Evolutionary conservation across 2,888 invertebrate genomes (phyloP), one percentile per base, ranked within the genome.

Genomic region (Pachycephus smyrnensis): DNA sequence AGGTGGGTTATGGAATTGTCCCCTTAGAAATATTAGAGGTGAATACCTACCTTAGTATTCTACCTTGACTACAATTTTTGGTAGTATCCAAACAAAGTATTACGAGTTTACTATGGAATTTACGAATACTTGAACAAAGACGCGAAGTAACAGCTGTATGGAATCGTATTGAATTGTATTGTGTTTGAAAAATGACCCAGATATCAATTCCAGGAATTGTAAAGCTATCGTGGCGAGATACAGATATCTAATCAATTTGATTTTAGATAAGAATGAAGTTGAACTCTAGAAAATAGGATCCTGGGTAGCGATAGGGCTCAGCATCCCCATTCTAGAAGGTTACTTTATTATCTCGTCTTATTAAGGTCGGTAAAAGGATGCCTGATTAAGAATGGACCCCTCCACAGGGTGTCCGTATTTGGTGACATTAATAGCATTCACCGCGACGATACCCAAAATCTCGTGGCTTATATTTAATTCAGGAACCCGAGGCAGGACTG

Each of bases 391-490:
- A 86, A 89, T 89, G 89, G 88, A 89, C 89, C 89, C 89, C 85
- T 82, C 84, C 74, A 81, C 80, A 78, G 82, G 87, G 86, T 87
- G 86, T 87, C 88, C 85, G 83, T 86, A 85, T 84, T 84, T 86
- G 86, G 87, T 86, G 88, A 88, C 88, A 87, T 89, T 89, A 89
- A 89, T 88, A 88, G 88, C 87, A 83, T 84, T 85, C 85, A 84
- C 86, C 83, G 84, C 80, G 35, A 31, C 75, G 76, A 80, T 75
- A 80, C 69, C 80, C 75, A 71, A 80, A 81, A 68, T 71, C 84
- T 84, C 85, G 84, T 82, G 82, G 85, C 88, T 89, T 88, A 88
- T 89, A 89, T 89, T 90, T 89, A 88, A 90, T 90, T 90, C 89
- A 89, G 88, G 86, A 85, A 82, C 82, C 75, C 84, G 6, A 9